Base-by-base conservation (phyloP, 2,888 invertebrate species). In the Clivina fossor region DNA sequence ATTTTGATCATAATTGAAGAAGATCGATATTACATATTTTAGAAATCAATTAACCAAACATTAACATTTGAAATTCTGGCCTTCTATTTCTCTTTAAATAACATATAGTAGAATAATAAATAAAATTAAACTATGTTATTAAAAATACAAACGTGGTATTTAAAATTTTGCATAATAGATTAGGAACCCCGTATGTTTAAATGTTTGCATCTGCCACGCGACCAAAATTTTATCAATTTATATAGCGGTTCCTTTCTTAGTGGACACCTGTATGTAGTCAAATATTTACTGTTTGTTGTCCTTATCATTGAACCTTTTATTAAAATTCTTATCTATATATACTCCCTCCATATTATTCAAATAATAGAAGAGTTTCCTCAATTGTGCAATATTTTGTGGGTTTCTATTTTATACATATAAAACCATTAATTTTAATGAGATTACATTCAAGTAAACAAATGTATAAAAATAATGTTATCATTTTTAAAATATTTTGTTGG, bases 271-370 rank as follows among this genome's bases (percentile, higher is more conserved):
- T 51, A 33, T 41, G n/a, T 41, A 33, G 24, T 22, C 33, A 30
- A 51, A 51, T 51, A 51, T 51, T 51, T 3, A 51, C 51, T 40
- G 20, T 30, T 40, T 51, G 43, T 51, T 51, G 43, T 51, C 28
- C 43, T 41, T 50, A 50, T 41, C 43, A 11, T 41, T 8, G 16
- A 13, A 20, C 40, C 20, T 3, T 2, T 35, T 35, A n/a, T n/a
- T n/a, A n/a, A n/a, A n/a, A n/a, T n/a, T n/a, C n/a, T n/a, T n/a
- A n/a, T n/a, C n/a, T n/a, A n/a, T n/a, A n/a, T n/a, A n/a, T n/a
- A n/a, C n/a, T n/a, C n/a, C n/a, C n/a, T n/a, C n/a, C n/a, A n/a
- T n/a, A n/a, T n/a, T n/a, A n/a, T n/a, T n/a, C n/a, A n/a, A n/a
- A n/a, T n/a, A n/a, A n/a, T n/a, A n/a, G n/a, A n/a, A n/a, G n/a